phyloP scores from a whole-genome alignment of 2,113 vertebrate genomes.

The Macquaria australasica region DNA sequence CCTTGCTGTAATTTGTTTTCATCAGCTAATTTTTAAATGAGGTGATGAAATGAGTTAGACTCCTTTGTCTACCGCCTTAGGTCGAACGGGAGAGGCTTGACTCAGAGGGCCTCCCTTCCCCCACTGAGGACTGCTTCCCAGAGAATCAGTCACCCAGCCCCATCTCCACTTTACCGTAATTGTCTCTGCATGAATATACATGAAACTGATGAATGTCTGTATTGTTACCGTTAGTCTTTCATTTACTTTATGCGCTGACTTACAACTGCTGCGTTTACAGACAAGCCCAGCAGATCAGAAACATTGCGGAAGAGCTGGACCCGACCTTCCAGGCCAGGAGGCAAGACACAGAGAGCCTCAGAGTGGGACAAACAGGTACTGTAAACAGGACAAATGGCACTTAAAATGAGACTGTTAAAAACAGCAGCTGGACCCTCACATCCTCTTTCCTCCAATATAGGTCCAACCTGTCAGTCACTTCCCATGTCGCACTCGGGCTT shows the following conservation, averaged over 20 bases:
- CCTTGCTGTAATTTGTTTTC: neutral
- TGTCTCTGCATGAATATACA: neutral
- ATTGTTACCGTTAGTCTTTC: neutral
- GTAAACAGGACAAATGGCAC: neutral
- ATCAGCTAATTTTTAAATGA: neutral
- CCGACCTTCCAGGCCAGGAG: slow-evolving; percentile 83
- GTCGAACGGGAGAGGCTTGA: slow-evolving; percentile 78
- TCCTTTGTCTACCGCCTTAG: slow-evolving; percentile 26
- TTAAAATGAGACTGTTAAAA: neutral
- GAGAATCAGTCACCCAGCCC: slow-evolving; percentile 73
- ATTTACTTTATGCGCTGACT: neutral
- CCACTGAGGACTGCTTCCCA: slow-evolving; percentile 73
- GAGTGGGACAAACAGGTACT: slow-evolving; percentile 58
- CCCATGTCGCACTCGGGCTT: slow-evolving; percentile 54
- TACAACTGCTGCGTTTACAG: slow-evolving; percentile 41
- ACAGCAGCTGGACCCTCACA: slow-evolving; percentile 16
- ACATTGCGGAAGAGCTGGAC: slow-evolving; percentile 85
- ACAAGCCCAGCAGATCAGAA: slow-evolving; percentile 72
- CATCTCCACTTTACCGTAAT: slow-evolving; percentile 63
- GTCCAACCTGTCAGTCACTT: slow-evolving; percentile 43
- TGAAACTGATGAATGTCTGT: neutral
- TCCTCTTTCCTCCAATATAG: slow-evolving; percentile 25
- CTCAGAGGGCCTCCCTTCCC: slow-evolving; percentile 79
- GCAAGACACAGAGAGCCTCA: slow-evolving; percentile 37
- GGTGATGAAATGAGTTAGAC: neutral